phyloP scores from a whole-genome alignment of 1,140 invertebrate genomes.

The Anoplophora glabripennis region DNA sequence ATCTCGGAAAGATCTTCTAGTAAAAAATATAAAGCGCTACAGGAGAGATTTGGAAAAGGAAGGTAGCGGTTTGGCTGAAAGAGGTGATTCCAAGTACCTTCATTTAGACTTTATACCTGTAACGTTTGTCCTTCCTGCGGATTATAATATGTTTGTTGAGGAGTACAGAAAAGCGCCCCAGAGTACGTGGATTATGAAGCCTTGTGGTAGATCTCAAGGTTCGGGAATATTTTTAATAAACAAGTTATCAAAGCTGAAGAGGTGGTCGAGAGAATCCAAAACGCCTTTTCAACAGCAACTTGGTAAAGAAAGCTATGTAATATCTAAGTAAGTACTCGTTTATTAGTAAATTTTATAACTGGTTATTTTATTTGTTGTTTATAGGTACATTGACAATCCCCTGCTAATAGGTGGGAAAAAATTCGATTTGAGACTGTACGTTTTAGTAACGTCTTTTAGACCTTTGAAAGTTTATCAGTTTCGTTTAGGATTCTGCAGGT shows the following conservation, averaged over 20 bases:
- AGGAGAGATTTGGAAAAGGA: constrained; percentile 88
- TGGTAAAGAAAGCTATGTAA: constrained; percentile 85
- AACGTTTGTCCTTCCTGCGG: constrained; percentile 89
- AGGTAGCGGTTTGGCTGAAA: constrained; percentile 81
- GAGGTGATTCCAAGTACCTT: constrained; percentile 68
- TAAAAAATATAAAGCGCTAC: constrained; percentile 95
- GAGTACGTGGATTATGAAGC: constrained; percentile 97
- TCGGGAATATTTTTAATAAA: constrained; percentile 87
- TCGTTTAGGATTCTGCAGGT: constrained; percentile 78
- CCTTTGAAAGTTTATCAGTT: constrained; percentile 76
- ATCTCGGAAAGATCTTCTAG: constrained; percentile 89
- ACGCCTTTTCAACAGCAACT: constrained; percentile 79
- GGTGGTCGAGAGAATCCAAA: constrained; percentile 82
- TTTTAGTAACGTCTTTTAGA: constrained; percentile 81
- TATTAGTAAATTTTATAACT: constrained; percentile 6
- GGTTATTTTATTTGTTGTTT: constrained; percentile 21
- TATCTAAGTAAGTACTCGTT: constrained; percentile 62
- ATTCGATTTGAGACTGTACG: constrained; percentile 83
- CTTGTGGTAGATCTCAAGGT: constrained; percentile 87
- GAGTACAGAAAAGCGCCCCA: constrained; percentile 89
- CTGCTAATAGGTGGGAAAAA: constrained; percentile 86
- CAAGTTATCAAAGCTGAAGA: constrained; percentile 83
- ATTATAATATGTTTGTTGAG: constrained; percentile 95
- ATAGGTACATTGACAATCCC: constrained; percentile 78
- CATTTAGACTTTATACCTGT: constrained; percentile 89